Evolutionary conservation across 2,113 vertebrate species (phyloP), one percentile per base, ranked within the genome.

Genomic region (Grallaria varia): DNA sequence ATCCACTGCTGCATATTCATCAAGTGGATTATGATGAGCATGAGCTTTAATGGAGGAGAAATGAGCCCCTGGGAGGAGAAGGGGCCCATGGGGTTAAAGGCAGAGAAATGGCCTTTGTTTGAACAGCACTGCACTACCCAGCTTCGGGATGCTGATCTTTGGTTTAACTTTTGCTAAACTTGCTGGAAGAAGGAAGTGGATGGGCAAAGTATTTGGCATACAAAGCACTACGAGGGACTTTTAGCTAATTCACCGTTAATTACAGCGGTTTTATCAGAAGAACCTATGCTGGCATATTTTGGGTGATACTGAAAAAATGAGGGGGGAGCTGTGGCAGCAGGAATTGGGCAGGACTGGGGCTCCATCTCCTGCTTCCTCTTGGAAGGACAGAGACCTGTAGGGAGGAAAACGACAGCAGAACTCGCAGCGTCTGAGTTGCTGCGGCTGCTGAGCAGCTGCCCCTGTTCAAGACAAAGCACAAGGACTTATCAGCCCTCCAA

Each of bases 21-120:
- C 94, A 84, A 85, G 94, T 84, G 90, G 90, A 89, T 96, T 93
- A 94, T 52, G 77, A 83, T 8, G 1, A 87, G 87, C 37, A 22
- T 0, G 3, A 74, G 94, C 35, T 86, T 85, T 53, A 80, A 73
- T 45, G 5, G 63, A 66, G 90, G 37, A 64, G 49, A 84, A 92
- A 60, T 33, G 82, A 73, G 62, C 7, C 49, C 10, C 0, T 4
- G 73, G 44, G 25, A 64, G 83, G 49, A 84, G 77, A 67, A 87
- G 2, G 73, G 68, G 44, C 74, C 35, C 74, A 40, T 5, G 3
- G 50, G 76, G 89, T 62, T 67, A 71, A 37, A 58, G 42, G 35
- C 58, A 84, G 91, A 81, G 73, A 49, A 67, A 3, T 5, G 24
- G 62, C 84, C 76, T 66, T 49, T 73, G 37, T 31, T 71, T 90